phyloP scores from a whole-genome alignment of 1,140 invertebrate species.

The Ceratina calcarata region DNA sequence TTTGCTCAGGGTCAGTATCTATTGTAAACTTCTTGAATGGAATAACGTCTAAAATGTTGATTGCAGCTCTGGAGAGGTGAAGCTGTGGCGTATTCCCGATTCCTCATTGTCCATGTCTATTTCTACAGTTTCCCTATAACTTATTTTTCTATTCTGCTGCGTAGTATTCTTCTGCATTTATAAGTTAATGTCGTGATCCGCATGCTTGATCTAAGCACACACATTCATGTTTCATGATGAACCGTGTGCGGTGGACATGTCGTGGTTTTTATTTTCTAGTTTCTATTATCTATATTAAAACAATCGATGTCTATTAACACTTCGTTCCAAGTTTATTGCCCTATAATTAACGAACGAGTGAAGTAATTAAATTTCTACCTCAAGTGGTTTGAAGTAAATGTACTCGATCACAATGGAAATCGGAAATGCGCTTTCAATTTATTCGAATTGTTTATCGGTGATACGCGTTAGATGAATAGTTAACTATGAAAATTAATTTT shows the following conservation, averaged over 20 bases:
- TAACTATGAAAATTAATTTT: conserved; percentile 56
- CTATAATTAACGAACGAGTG: no score
- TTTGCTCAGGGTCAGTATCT: conserved; percentile 43
- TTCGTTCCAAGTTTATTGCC: no score
- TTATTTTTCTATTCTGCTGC: conserved; percentile 71
- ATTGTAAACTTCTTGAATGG: conserved; percentile 30
- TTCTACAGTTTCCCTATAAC: conserved; percentile 79
- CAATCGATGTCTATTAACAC: no score
- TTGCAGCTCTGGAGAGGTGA: conserved; percentile 81
- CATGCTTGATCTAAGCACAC: conserved; percentile 43
- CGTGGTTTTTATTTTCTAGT: conserved; percentile 5
- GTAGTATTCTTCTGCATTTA: conserved; percentile 58
- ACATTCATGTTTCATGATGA: conserved; percentile 4
- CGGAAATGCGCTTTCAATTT: conserved; percentile 24
- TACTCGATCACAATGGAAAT: conserved; percentile 3
- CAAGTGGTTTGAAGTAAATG: conserved; percentile 1
- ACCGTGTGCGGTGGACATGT: conserved; percentile 2
- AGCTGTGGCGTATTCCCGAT: conserved; percentile 80
- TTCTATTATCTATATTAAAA: no score
- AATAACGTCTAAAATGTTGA: conserved; percentile 75
- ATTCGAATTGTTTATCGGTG: neutral
- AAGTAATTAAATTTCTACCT: conserved; percentile 5
- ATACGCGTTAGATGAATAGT: neutral
- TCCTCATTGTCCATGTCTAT: conserved; percentile 78
- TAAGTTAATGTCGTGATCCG: conserved; percentile 57